phyloP scores from a whole-genome alignment of 2,113 vertebrate species.

The Percopsis transmontana region DNA sequence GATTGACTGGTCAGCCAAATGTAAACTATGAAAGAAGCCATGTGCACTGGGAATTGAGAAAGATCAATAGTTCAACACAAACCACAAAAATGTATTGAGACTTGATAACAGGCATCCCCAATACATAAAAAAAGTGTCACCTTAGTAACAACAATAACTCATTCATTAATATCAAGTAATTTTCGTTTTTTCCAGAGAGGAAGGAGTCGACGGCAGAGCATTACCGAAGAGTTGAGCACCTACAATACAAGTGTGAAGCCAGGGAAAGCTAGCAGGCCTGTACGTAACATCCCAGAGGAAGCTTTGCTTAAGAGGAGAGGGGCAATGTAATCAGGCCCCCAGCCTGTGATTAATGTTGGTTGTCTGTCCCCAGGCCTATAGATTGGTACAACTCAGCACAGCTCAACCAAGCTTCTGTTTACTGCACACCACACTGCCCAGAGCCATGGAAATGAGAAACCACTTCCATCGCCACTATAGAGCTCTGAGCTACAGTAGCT shows the following conservation, averaged over 20 bases:
- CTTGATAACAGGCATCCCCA: neutral
- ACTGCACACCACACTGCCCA: conserved; percentile 51
- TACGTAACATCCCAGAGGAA: conserved; percentile 61
- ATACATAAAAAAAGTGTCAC: neutral
- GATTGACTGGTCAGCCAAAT: conserved; percentile 35
- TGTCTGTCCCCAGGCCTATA: conserved; percentile 66
- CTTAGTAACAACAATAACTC: neutral
- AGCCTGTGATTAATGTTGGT: conserved; percentile 76
- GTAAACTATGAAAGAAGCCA: conserved; percentile 17
- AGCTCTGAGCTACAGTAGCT: conserved; percentile 33
- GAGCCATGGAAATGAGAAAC: conserved; percentile 67
- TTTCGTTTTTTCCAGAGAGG: conserved; percentile 17
- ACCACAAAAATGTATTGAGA: conserved; percentile 7
- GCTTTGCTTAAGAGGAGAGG: conserved; percentile 73
- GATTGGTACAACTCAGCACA: conserved; percentile 56
- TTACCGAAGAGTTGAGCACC: conserved; percentile 48
- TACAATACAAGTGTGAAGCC: conserved; percentile 49
- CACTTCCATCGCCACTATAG: conserved; percentile 57
- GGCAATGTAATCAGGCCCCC: conserved; percentile 73
- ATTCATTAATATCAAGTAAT: conserved; percentile 19
- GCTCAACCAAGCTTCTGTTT: conserved; percentile 70
- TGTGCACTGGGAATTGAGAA: conserved; percentile 23
- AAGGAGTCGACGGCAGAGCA: conserved; percentile 21
- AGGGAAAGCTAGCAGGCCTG: conserved; percentile 43
- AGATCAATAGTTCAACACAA: conserved; percentile 44